Percentiles rank a stretch among this genome's conserved stretches.
These are phyloP conservation scores for Drosophila parthenogenetica DNA, from an alignment of 2,888 invertebrate species.

Conservation along the genomic window DNA sequence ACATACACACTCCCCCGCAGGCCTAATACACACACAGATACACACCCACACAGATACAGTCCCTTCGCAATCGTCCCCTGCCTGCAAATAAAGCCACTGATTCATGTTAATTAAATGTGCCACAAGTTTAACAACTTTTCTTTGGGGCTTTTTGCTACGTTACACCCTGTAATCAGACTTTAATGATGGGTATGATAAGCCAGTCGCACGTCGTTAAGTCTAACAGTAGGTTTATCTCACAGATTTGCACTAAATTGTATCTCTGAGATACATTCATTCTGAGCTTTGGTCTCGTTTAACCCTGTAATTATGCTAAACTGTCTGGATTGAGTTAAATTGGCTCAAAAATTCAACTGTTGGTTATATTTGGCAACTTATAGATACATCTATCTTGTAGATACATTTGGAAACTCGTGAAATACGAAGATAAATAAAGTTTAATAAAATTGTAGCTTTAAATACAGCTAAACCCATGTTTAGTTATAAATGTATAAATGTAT, in stretches of 20 bases:
- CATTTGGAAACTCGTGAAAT: too few relatives aligned
- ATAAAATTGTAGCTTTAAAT: too few relatives aligned
- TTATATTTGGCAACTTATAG: too few relatives aligned
- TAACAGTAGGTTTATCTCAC: not conserved
- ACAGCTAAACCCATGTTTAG: too few relatives aligned
- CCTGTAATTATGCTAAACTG: too few relatives aligned
- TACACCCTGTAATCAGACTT: constrained; percentile 22
- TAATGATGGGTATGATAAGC: constrained; percentile 14
- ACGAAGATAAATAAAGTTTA: too few relatives aligned
- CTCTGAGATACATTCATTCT: not conserved
- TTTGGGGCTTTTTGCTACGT: constrained; percentile 20
- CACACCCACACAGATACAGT: not conserved
- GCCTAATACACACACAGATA: not conserved
- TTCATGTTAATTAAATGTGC: constrained; percentile 78
- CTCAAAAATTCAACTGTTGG: too few relatives aligned
- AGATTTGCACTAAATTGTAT: too few relatives aligned
- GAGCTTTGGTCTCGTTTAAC: too few relatives aligned
- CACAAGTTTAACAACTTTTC: constrained; percentile 62
- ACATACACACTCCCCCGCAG: not conserved
- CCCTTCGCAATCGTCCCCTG: not conserved
- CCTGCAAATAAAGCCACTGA: constrained; percentile 54
- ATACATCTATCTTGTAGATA: too few relatives aligned
- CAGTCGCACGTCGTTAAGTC: constrained; percentile 1
- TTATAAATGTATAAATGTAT: too few relatives aligned
- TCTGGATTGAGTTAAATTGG: too few relatives aligned